Conservation (phyloP, 2,888 invertebrate genomes). For the Polyploca ridens region DNA sequence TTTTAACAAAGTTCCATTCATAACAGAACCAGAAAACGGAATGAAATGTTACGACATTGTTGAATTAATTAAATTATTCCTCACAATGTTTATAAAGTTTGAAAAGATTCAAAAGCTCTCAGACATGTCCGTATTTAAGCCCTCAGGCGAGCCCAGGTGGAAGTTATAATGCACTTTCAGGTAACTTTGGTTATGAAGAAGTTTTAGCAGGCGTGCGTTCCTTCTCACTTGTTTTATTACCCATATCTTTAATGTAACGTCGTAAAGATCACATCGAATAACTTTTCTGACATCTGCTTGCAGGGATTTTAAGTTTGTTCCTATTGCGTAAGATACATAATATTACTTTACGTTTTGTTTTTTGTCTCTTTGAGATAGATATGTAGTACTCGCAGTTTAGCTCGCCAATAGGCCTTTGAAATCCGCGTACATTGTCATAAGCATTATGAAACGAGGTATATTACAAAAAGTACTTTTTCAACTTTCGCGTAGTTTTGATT, state of each 20-base stretch:
- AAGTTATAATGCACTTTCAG: constrained; percentile 70
- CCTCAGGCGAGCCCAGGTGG: constrained; percentile 51
- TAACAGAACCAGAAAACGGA: background rate
- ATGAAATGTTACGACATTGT: background rate
- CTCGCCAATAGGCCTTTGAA: too few relatives aligned
- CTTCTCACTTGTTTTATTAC: constrained; percentile 46
- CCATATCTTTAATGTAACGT: constrained; percentile 35
- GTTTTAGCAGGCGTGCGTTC: constrained; percentile 41
- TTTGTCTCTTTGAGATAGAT: background rate
- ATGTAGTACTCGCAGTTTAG: too few relatives aligned
- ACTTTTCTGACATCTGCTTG: background rate
- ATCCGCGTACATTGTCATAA: too few relatives aligned
- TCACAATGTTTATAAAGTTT: constrained; percentile 41
- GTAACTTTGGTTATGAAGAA: constrained; percentile 59
- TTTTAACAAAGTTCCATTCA: background rate
- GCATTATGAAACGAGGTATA: too few relatives aligned
- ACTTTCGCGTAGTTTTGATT: background rate
- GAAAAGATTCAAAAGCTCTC: constrained; percentile 55
- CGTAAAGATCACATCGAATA: constrained; percentile 23
- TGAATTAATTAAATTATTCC: constrained; percentile 40
- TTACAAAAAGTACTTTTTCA: too few relatives aligned
- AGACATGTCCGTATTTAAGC: constrained; percentile 49
- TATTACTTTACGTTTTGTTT: background rate
- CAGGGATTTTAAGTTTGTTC: background rate
- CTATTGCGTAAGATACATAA: background rate